phyloP scores from a whole-genome alignment of 2,888 invertebrate species.

The Drosophila tripunctata region DNA sequence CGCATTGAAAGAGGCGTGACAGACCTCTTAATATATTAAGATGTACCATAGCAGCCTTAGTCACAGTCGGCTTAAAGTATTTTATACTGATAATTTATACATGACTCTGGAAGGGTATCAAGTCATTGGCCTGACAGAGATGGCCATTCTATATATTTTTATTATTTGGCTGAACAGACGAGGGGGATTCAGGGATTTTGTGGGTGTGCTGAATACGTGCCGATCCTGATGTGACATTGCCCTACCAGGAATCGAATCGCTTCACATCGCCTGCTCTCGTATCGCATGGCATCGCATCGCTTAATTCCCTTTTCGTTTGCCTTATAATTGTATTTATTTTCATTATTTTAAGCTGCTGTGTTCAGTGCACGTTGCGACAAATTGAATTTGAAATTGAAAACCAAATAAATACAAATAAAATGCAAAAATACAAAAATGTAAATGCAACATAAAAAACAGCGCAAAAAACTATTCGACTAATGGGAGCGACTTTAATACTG shows the following conservation, averaged over 20 bases:
- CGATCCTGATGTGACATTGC: slow-evolving; percentile 10
- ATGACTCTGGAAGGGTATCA: no score
- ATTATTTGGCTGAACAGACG: neutral
- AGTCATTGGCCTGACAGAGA: no score
- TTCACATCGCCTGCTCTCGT: neutral
- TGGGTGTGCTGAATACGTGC: slow-evolving; percentile 6
- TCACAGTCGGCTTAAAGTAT: no score
- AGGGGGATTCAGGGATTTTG: slow-evolving; percentile 1
- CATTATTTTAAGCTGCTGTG: slow-evolving; percentile 37
- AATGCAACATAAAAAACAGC: neutral
- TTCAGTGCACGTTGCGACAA: slow-evolving; percentile 36
- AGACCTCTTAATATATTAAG: no score
- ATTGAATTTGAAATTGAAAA: slow-evolving; percentile 53
- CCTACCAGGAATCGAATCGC: neutral
- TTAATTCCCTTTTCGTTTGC: slow-evolving; percentile 44
- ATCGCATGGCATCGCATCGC: neutral
- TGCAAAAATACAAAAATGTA: neutral
- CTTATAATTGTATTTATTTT: slow-evolving; percentile 50
- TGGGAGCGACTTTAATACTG: neutral
- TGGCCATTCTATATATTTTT: no score
- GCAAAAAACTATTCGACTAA: neutral
- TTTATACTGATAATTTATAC: no score
- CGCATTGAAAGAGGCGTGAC: no score
- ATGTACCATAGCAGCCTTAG: no score
- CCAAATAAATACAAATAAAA: slow-evolving; percentile 8